Base-by-base conservation (phyloP, 1,140 invertebrate genomes). In the Cotesia glomerata region DNA sequence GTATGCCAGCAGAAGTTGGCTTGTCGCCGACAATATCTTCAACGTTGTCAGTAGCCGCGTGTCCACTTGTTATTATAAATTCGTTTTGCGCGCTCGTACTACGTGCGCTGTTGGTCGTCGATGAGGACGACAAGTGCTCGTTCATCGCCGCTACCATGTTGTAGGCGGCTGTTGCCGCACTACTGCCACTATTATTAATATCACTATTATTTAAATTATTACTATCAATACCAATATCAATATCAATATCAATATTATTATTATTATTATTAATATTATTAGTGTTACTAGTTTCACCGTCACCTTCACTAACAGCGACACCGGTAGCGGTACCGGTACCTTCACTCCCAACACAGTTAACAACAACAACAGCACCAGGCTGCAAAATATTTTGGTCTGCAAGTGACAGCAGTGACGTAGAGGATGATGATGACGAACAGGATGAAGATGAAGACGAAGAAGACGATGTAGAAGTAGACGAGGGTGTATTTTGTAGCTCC, bases 111-210 rank as follows among this genome's bases (percentile, higher is more conserved):
- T 82, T 85, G 54, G 84, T 84, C 78, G 79, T 69, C 71, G 82
- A 81, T 76, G 81, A 80, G 69, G 79, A 82, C 74, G 84, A 84
- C 79, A 84, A 80, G 77, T 86, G 84, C 72, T 86, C 86, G 79
- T 85, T 87, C 84, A 86, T 85, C 78, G 86, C 86, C 78, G 86
- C 85, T 79, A 87, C 86, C 86, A 87, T 87, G 81, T 85, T 83
- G 80, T 78, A 76, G 69, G 77, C 74, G 62, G 73, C 74, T 8
- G 59, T 59, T 18, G 69, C 74, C 71, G 76, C 69, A 56, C 63
- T 56, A 66, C 34, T 69, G 13, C 16, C 61, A 18, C 39, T 61
- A 58, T 26, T 67, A 59, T 51, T n/a, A 51, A 32, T 71, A 7
- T 8, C 11, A 8, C 11, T 45, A 8, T 45, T 45, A 45, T 45